A percentile compares a stretch with the other conserved stretches of the same genome.
Conservation (phyloP, 2,888 invertebrate genomes). For the Aromia moschata region DNA sequence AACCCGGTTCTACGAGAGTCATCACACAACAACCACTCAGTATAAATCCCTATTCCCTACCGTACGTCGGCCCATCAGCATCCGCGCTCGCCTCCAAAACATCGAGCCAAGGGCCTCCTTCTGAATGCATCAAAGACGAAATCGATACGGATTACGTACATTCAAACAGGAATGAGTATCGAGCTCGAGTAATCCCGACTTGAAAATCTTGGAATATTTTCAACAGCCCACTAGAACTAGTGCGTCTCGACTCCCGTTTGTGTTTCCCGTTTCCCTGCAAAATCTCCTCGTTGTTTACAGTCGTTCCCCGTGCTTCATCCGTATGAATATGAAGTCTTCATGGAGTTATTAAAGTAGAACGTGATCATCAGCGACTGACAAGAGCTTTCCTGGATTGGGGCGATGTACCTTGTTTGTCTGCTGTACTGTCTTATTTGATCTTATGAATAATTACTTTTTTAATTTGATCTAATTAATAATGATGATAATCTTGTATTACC, state of each 20-base stretch:
- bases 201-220: slow-evolving; percentile 53
- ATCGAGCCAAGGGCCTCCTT: slow-evolving; percentile 30
- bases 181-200: slow-evolving; percentile 56
- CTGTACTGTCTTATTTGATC: too few relatives aligned
- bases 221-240: slow-evolving; percentile 41
- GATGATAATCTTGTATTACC: too few relatives aligned
- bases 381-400: too few relatives aligned
- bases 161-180: slow-evolving; percentile 51
- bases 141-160: slow-evolving; percentile 58
- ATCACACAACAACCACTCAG: slow-evolving; percentile 36
- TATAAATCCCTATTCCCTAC: slow-evolving; percentile 38
- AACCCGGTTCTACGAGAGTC: slow-evolving; percentile 25
- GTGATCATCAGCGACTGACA: too few relatives aligned
- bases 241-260: slow-evolving; percentile 5
- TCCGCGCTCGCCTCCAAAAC: slow-evolving; percentile 36
- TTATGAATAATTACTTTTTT: too few relatives aligned
- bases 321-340: too few relatives aligned
- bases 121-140: slow-evolving; percentile 46
- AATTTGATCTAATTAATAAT: too few relatives aligned
- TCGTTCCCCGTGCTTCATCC: not conserved
- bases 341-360: not conserved
- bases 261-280: slow-evolving; percentile 1
- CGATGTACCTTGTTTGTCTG: too few relatives aligned
- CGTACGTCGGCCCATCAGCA: slow-evolving; percentile 35
- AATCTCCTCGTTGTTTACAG: not conserved